Evolutionary conservation across 2,797 vertebrate genomes (phyloP), one percentile per base, ranked within the genome.

Genomic region (Accipiter minullus): DNA sequence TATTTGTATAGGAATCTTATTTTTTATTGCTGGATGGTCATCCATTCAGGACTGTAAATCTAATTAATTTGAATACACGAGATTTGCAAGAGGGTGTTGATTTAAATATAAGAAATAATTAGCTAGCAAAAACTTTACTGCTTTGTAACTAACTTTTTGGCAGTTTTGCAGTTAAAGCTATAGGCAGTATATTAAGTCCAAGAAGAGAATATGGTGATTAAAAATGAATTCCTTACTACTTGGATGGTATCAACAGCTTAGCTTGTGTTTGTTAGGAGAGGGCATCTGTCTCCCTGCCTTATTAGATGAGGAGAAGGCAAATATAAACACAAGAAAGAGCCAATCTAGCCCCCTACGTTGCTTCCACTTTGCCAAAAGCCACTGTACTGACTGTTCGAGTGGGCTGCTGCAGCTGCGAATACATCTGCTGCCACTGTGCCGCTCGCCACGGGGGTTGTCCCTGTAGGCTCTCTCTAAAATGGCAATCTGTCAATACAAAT

Each of bases 391-490:
- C 83, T 81, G 83, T 74, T 90, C 63, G 8, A 34, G 18, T 15
- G 47, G 86, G 76, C 86, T 96, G 55, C n/a, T 94, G 90, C 97
- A 98, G 97, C 97, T 97, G 97, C 27, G 84, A 63, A 7, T 53
- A 23, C 95, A 97, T 95, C 97, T 98, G 97, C 81, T 93, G 47
- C 56, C 53, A 38, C 75, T 17, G 76, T 45, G 81, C 89, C 97
- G 82, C 80, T 89, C 47, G 44, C 77, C 63, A 31, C 15, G 23
- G 86, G 58, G 66, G 36, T 17, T 56, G 79, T 95, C 90, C 89
- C 89, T 38, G 19, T 26, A 66, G 92, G 47, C 27, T 95, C 84
- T 59, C 58, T 76, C 85, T 38, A 52, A 80, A 84, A 50, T n/a
- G 87, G 58, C 93, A 97, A 74, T 85, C 89, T 95, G 86, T 56